Evolutionary conservation across 2,888 invertebrate species (phyloP), one percentile per base, ranked within the genome.

Genomic region (Stenoptilia bipunctidactyla): DNA sequence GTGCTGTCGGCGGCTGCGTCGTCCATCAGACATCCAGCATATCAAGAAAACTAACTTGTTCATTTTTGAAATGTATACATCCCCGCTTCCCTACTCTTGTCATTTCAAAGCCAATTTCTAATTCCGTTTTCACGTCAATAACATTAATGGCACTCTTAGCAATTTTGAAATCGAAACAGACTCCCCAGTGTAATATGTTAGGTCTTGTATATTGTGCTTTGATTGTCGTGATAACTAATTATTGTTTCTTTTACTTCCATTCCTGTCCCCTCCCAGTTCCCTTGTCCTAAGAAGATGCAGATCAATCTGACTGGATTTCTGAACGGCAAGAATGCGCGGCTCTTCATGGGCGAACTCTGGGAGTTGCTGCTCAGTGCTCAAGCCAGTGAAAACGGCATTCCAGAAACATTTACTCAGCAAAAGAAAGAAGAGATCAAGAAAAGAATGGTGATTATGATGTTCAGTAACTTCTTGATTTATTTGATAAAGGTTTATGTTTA

Each of bases 291-390:
- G 79, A 95, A 97, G 82, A 98, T 99, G 92, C 98, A 99, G 89
- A 99, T 99, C 65, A 99, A 99, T 83, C 86, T 99, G 75, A 99
- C 99, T 36, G 99, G 99, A 36, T 99, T 99, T 77, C 86, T 99
- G 46, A 98, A 99, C 68, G 97, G 97, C 9, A 96, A 96, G 74
- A 97, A 98, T 79, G 97, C 99, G 13, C 88, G 98, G 33, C 91
- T 94, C 55, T 99, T 99, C 76, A 97, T 98, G 94, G 93, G 93
- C 2, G 98, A 99, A 73, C 85, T 99, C 40, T 99, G 99, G 99
- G 92, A 94, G 48, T 80, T 98, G 52, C 83, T 99, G 51, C 87
- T 97, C 45, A 97, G 97, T 40, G 99, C 98, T 1, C 97, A 97
- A 75, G 94, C 97, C 38, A 95, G 95, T 52, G 93, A 94, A 35